phyloP scores from a whole-genome alignment of 1,140 invertebrate species.

The Uloborus diversus region DNA sequence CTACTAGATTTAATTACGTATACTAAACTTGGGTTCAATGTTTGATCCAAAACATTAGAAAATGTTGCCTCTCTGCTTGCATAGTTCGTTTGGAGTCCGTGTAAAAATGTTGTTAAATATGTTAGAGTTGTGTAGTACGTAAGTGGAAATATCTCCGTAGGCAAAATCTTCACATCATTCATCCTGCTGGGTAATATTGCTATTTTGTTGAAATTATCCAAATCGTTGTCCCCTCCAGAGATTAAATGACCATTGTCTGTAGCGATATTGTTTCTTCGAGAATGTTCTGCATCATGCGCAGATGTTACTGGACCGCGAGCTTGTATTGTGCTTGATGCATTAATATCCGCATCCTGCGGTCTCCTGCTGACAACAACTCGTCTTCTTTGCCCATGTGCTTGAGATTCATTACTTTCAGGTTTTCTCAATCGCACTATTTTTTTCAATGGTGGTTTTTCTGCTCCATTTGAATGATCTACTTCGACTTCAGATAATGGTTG shows the following conservation, averaged over 20 bases:
- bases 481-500: not conserved
- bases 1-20: constrained; percentile 20
- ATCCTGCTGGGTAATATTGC: not conserved
- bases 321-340: not conserved
- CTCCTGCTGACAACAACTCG: constrained; percentile 33
- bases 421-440: constrained; percentile 43
- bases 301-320: constrained; percentile 31
- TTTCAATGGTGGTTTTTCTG: constrained; percentile 27
- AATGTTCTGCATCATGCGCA: not conserved
- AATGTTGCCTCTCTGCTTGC: constrained; percentile 50
- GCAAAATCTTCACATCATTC: not conserved
- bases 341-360: not conserved
- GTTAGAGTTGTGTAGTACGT: constrained; percentile 82
- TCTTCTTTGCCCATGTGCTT: constrained; percentile 12
- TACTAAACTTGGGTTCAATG: constrained; percentile 40
- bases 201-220: constrained; percentile 24
- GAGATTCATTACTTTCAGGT: constrained; percentile 21
- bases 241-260: not conserved
- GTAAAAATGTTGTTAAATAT: constrained; percentile 88
- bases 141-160: constrained; percentile 61
- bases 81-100: constrained; percentile 85
- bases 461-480: not conserved
- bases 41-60: constrained; percentile 51
- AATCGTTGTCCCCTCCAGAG: not conserved
- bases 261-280: not conserved